These are phyloP conservation scores for Drosophila subpulchrella DNA, from an alignment of 1,140 invertebrate genomes.

Conservation along the genomic window DNA sequence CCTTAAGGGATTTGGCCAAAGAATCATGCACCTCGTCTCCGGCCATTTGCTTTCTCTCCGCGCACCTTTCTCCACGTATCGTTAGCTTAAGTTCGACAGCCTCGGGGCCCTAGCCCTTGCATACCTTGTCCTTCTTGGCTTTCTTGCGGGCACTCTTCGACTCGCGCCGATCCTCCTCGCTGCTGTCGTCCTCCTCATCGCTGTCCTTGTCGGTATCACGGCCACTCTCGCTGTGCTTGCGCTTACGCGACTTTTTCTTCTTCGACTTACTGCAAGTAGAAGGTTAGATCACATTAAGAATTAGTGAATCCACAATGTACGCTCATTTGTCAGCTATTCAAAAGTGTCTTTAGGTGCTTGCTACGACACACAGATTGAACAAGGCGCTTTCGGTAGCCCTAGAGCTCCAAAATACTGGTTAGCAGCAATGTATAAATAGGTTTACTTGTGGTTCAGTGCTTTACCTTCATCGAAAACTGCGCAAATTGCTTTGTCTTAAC, in stretches of 20 bases:
- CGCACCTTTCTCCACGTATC: slow-evolving; percentile 16
- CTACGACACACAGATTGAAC: slow-evolving; percentile 37
- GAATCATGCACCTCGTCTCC: slow-evolving; percentile 18
- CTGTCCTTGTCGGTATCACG: slow-evolving; percentile 71
- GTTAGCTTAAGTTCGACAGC: slow-evolving; percentile 2
- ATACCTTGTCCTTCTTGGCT: slow-evolving; percentile 87
- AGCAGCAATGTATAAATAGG: slow-evolving; percentile 68
- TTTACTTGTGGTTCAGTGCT: slow-evolving; percentile 77
- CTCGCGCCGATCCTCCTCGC: slow-evolving; percentile 84
- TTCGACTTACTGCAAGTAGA: slow-evolving; percentile 85
- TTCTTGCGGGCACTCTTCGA: slow-evolving; percentile 80
- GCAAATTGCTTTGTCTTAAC: slow-evolving; percentile 84
- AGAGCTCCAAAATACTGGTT: slow-evolving; percentile 38
- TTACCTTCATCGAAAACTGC: slow-evolving; percentile 84
- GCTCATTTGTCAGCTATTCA: neutral
- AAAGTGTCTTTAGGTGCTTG: slow-evolving; percentile 25
- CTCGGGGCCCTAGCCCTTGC: slow-evolving; percentile 15
- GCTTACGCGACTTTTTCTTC: slow-evolving; percentile 86
- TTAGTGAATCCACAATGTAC: slow-evolving; percentile 4
- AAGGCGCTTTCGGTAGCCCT: slow-evolving; percentile 33
- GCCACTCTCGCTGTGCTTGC: slow-evolving; percentile 82
- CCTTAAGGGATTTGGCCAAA: neutral
- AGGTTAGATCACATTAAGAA: slow-evolving; percentile 10
- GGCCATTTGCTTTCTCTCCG: neutral
- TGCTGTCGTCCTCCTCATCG: slow-evolving; percentile 84